phyloP scores from a whole-genome alignment of 2,113 vertebrate species.

The Nibea albiflora region DNA sequence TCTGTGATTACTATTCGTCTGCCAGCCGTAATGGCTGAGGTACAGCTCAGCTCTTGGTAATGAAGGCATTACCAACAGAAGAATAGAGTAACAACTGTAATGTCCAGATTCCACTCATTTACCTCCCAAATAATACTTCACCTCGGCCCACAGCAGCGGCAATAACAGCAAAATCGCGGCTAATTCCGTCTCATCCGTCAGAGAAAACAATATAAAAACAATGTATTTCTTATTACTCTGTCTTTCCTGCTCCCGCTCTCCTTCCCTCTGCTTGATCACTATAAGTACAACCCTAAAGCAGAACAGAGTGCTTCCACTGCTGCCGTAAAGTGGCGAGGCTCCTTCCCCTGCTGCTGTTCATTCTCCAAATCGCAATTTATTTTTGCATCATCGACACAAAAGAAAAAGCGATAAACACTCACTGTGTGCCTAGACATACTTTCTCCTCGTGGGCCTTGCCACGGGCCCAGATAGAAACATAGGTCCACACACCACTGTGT shows the following conservation, averaged over 20 bases:
- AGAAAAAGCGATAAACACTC: slow-evolving; percentile 70
- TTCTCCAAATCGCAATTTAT: slow-evolving; percentile 75
- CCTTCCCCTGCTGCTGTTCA: slow-evolving; percentile 54
- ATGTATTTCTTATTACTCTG: slow-evolving; percentile 71
- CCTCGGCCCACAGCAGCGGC: slow-evolving; percentile 48
- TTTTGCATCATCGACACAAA: slow-evolving; percentile 77
- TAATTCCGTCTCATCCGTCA: slow-evolving; percentile 67
- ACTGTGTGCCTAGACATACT: slow-evolving; percentile 61
- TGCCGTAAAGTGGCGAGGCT: slow-evolving; percentile 44
- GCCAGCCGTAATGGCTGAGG: slow-evolving; percentile 69
- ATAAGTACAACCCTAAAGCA: slow-evolving; percentile 71
- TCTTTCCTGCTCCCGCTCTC: slow-evolving; percentile 42
- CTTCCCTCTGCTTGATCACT: slow-evolving; percentile 64
- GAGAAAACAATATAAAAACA: slow-evolving; percentile 78
- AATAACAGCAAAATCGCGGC: slow-evolving; percentile 68
- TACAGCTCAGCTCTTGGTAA: slow-evolving; percentile 60
- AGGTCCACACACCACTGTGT: slow-evolving; percentile 52
- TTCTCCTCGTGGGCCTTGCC: slow-evolving; percentile 58
- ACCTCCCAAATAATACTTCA: slow-evolving; percentile 73
- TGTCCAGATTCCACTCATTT: slow-evolving; percentile 75
- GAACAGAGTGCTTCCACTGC: slow-evolving; percentile 51
- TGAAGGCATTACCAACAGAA: slow-evolving; percentile 74
- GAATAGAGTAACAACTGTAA: slow-evolving; percentile 61
- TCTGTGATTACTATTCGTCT: slow-evolving; percentile 70
- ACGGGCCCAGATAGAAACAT: slow-evolving; percentile 65